phyloP scores from a whole-genome alignment of 2,113 vertebrate genomes.

The Casuarius casuarius region DNA sequence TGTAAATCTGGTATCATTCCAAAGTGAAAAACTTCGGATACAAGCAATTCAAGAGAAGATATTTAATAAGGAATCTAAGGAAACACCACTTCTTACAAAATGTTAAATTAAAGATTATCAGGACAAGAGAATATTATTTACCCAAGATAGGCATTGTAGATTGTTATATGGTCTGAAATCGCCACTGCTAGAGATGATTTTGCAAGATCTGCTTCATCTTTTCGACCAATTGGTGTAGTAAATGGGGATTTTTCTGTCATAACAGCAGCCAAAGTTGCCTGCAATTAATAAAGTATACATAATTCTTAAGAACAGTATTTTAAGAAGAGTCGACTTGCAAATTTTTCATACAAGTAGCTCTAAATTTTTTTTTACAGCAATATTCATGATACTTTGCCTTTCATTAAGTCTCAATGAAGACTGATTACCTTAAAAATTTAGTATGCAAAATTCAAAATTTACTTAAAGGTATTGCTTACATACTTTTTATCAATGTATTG shows the following conservation, averaged over 20 bases:
- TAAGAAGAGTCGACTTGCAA: neutral
- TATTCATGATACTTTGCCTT: neutral
- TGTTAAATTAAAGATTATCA: neutral
- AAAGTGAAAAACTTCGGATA: neutral
- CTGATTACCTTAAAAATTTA: neutral
- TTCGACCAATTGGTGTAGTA: conserved; percentile 92
- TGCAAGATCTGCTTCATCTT: conserved; percentile 94
- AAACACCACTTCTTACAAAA: neutral
- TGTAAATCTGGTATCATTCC: neutral
- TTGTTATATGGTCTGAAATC: conserved; percentile 94
- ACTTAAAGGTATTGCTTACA: neutral
- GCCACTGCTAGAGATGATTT: conserved; percentile 88
- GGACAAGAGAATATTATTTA: conserved; percentile 58
- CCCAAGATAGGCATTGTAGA: conserved; percentile 94
- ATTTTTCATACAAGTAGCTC: neutral
- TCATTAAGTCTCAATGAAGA: neutral
- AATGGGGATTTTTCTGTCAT: conserved; percentile 98
- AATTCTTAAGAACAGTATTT: neutral
- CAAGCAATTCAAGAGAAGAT: neutral
- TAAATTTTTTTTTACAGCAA: neutral
- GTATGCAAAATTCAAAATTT: neutral
- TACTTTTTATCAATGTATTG: neutral
- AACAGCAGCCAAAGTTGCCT: conserved; percentile 96
- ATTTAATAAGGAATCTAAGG: neutral
- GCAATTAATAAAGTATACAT: conserved; percentile 13